Base-by-base conservation (phyloP, 2,797 vertebrate genomes). In the Tinamus major region DNA sequence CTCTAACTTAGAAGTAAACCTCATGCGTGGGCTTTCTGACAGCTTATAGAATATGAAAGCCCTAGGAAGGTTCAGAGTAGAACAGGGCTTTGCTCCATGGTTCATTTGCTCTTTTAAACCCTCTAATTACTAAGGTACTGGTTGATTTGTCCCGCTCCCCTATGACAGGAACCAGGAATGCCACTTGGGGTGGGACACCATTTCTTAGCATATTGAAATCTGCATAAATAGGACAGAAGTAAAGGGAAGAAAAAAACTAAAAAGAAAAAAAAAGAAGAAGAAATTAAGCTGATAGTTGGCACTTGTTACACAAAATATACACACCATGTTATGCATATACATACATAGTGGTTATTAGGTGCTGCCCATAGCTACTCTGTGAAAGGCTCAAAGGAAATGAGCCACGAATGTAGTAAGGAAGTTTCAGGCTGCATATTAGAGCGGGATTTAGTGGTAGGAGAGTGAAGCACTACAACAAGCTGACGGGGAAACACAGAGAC, bases 11-110 rank as follows among this genome's bases (percentile, higher is more conserved):
- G 1, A 8, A 56, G 1, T 15, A 44, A 75, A 29, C 29, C 23
- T 68, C 0, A 0, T 17, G 53, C 0, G 0, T 46, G 55, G 44
- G 21, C 1, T 1, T 18, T 69, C 49, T 55, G 35, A 5, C 9
- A 59, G 14, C 55, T 83, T 72, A 8, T 16, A 44, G 33, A 42
- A 33, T 13, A 77, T 61, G 24, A 23, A 68, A 68, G 31, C 33
- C 20, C 33, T 20, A 27, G 15, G 31, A 39, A 78, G 75, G 3
- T 13, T 15, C 48, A 58, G n/a, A 62, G 19, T 44, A 51, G 74
- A 44, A 49, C 10, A 61, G 19, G 14, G n/a, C 35, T 49, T 79
- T 41, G 2, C 21, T 62, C 24, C 48, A 6, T n/a, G 64, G 23
- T 24, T 10, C 7, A 35, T 44, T 89, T 78, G 13, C 16, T 63